Percentiles rank a stretch among this genome's conserved stretches.
These are phyloP conservation scores for Microtus californicus DNA, from an alignment of 2,797 vertebrate species.

Conservation along the genomic window DNA sequence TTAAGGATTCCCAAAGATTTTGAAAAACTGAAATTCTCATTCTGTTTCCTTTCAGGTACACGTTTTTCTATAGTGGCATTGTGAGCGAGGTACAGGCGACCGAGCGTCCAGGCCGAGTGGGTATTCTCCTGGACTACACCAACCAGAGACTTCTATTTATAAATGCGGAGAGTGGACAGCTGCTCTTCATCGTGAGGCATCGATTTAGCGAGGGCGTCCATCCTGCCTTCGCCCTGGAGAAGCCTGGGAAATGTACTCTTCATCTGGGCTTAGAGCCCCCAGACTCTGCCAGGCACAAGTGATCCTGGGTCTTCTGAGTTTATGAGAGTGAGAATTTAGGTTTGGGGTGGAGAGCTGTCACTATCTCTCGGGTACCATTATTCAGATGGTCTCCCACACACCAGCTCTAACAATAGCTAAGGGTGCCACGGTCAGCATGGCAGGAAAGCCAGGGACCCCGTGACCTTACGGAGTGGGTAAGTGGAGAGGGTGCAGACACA, in stretches of 20 bases:
- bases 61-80: slow-evolving; percentile 91
- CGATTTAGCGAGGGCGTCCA: slow-evolving; percentile 90
- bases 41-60: slow-evolving; percentile 91
- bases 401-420: background rate
- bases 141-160: slow-evolving; percentile 92
- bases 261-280: slow-evolving; percentile 92
- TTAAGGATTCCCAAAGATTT: slow-evolving; percentile 33
- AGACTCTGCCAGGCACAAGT: slow-evolving; percentile 92
- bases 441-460: background rate
- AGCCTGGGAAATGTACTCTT: slow-evolving; percentile 92
- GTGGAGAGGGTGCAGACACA: background rate
- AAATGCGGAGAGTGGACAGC: slow-evolving; percentile 92
- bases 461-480: background rate
- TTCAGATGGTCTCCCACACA: slow-evolving; percentile 37
- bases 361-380: slow-evolving; percentile 12
- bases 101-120: slow-evolving; percentile 90
- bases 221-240: slow-evolving; percentile 93
- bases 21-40: background rate
- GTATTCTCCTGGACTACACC: slow-evolving; percentile 93
- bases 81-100: slow-evolving; percentile 91
- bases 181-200: slow-evolving; percentile 91
- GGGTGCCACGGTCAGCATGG: accelerated
- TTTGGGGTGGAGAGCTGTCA: background rate
- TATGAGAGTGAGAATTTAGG: slow-evolving; percentile 21
- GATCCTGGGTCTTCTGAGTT: slow-evolving; percentile 75